Evolutionary conservation across 1,140 invertebrate genomes (phyloP), one percentile per base, ranked within the genome.

Genomic region (Glossosoma conforme): DNA sequence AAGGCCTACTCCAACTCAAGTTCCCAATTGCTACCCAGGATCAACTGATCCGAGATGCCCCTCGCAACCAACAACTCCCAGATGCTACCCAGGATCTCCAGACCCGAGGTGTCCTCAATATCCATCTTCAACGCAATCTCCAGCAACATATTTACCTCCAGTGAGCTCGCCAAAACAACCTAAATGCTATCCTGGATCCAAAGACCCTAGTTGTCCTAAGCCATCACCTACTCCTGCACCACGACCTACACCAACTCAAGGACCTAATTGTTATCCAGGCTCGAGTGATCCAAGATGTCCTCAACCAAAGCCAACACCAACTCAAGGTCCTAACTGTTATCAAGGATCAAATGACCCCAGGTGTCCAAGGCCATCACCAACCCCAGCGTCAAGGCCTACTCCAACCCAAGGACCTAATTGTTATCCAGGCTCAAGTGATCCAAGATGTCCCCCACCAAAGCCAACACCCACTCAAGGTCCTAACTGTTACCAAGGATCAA

Each of bases 1-100:
- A 4, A 67, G 73, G 17, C 2, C 22, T 41, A 44, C 19, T 19
- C 43, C 59, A 0, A 43, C 47, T 4, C 52, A 52, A 32, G 14
- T 40, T 5, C 49, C 48, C 28, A 55, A 50, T 32, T 64, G 64
- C 44, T 67, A 65, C 46, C 66, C 64, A 35, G 65, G 65, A 10
- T 63, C 62, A 24, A 57, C 36, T 6, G 67, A 65, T 57, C 61
- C 47, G 30, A 42, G 50, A 49, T 49, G 38, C 13, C 38, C 38
- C 3, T 13, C 15, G 14, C 21, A 38, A 17, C 3, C 6, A 18
- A 37, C 52, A 18, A 53, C 59, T 1, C 19, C 41, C 9, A 63
- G 59, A 36, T 71, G 69, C 38, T 72, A 61, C 32, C 67, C 70
- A 1, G 72, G 72, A 32, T 68, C 68, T 19, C 60, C 59, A 15